Evolutionary conservation across 1,140 invertebrate species (phyloP), one percentile per base, ranked within the genome.

Genomic region (Meloidogyne chitwoodi): DNA sequence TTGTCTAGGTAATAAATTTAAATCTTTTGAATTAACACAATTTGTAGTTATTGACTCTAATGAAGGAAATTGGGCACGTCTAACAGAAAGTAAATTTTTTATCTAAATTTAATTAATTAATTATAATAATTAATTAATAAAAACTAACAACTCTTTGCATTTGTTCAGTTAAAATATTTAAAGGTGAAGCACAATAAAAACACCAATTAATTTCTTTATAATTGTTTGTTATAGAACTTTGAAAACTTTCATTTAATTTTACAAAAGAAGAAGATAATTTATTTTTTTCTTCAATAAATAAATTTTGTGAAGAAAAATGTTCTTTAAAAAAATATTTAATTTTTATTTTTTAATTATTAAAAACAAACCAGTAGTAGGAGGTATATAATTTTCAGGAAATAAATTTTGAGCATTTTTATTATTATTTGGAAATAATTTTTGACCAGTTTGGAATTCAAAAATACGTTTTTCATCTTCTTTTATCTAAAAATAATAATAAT

Each of bases 81-180:
- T 19, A 16, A 73, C 56, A 31, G 61, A 61, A 29, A 73, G 29
- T 64, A 73, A 27, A 73, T 73, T 73, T 26, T 73, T 73, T 12
- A 73, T 24, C 71, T 73, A 19, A 61, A 61, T 5, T 3, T 6
- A 69, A 34, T 1, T 26, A 34, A 29, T 65, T 65, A n/a, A 65
- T 64, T 64, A 24, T 16, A 68, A 8, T 22, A 69, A 29, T 69
- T 70, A 11, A 29, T 27, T 72, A 48, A 62, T 38, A 38, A 38
- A 29, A 73, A 67, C 65, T 41, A 41, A 67, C 71, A 61, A 73
- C 71, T 56, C 71, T 24, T 73, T 73, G 71, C 71, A 73, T 73
- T 73, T 41, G 56, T 64, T 73, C 71, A 26, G 71, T 61, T 26
- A 73, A 41, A 64, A 64, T 34, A 73, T 73, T 73, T 61, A 61